phyloP scores from a whole-genome alignment of 2,113 vertebrate species.

The Merops nubicus region DNA sequence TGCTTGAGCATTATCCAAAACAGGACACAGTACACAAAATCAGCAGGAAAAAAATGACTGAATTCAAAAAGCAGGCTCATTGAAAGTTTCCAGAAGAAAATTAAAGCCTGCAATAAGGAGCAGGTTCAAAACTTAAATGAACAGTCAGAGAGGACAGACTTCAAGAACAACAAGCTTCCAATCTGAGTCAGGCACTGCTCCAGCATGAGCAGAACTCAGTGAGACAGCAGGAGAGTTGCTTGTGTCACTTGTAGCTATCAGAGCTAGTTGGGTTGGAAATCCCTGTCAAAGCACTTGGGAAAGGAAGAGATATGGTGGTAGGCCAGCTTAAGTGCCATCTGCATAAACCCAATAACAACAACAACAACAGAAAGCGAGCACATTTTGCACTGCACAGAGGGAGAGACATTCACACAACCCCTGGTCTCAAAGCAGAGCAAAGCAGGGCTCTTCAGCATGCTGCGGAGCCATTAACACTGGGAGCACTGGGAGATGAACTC shows the following conservation, averaged over 20 bases:
- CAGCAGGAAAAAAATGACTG: not conserved
- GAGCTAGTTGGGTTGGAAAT: not conserved
- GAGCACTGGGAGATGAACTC: not conserved
- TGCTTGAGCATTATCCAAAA: not conserved
- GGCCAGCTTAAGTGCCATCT: not conserved
- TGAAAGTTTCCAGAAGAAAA: not conserved
- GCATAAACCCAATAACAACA: not conserved
- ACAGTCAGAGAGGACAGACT: not conserved
- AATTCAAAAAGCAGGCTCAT: not conserved
- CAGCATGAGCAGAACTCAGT: accelerated
- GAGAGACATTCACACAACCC: accelerated
- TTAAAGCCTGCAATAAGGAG: not conserved
- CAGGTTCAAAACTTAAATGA: not conserved
- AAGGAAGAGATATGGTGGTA: not conserved
- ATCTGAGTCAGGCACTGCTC: not conserved
- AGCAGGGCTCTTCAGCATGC: accelerated
- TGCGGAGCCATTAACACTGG: accelerated
- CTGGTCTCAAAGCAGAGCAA: not conserved
- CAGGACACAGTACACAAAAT: accelerated
- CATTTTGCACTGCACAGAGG: not conserved
- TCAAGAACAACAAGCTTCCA: not conserved
- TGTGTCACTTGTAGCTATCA: accelerated
- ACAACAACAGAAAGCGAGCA: not conserved
- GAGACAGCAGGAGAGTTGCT: not conserved
- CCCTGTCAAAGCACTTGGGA: not conserved